phyloP scores from a whole-genome alignment of 2,113 vertebrate genomes.

The Manacus vitellinus region DNA sequence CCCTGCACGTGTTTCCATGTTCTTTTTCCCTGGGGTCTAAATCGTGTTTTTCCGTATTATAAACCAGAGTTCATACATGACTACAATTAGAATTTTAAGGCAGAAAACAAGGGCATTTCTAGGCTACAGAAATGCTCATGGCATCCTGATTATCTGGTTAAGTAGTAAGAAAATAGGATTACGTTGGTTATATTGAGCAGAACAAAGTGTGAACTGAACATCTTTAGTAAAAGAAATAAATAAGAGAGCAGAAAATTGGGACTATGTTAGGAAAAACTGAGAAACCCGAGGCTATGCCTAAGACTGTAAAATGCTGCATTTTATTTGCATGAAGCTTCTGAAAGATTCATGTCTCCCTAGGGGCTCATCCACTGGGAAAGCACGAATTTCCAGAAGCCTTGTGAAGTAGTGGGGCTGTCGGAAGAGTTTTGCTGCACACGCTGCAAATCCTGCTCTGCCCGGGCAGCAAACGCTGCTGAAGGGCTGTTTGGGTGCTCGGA shows the following conservation, averaged over 20 bases:
- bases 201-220: slow-evolving; percentile 30
- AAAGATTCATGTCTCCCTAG: slow-evolving; percentile 34
- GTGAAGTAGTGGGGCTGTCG: background rate
- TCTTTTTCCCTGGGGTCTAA: background rate
- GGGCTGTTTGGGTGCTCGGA: background rate
- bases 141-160: slow-evolving; percentile 41
- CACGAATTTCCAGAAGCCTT: background rate
- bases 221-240: slow-evolving; percentile 12
- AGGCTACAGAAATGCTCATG: background rate
- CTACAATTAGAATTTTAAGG: background rate
- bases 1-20: background rate
- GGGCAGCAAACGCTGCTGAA: background rate
- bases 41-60: background rate
- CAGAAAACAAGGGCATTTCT: slow-evolving; percentile 11
- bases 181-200: slow-evolving; percentile 1
- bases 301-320: slow-evolving; percentile 15
- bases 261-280: slow-evolving; percentile 35
- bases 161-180: slow-evolving; percentile 61
- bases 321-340: slow-evolving; percentile 28
- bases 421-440: background rate
- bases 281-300: slow-evolving; percentile 29
- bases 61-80: background rate
- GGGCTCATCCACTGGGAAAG: background rate
- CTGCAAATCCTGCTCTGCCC: background rate
- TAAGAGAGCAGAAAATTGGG: slow-evolving; percentile 45